Conservation (phyloP, 2,888 invertebrate species). For the Agriopis aurantiaria region DNA sequence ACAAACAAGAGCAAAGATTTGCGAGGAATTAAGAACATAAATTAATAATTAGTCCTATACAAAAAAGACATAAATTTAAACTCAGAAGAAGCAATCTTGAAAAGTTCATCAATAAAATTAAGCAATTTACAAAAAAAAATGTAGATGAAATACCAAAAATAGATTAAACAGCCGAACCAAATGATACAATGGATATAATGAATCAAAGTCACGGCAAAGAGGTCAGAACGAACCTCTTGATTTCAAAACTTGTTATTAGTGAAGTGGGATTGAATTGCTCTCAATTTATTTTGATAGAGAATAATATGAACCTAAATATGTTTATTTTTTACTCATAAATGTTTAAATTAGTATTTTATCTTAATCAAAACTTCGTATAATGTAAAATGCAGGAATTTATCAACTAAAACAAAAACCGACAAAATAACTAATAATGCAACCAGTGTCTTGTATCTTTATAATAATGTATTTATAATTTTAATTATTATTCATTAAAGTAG, state of each 20-base stretch:
- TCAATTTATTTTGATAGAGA: constrained; percentile 19
- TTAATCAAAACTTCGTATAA: too few species aligned
- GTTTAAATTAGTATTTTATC: too few species aligned
- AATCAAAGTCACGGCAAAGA: constrained; percentile 39
- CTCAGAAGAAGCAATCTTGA: neutral
- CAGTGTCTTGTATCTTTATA: too few species aligned
- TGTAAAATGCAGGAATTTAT: too few species aligned
- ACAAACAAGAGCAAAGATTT: neutral
- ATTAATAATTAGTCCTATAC: neutral
- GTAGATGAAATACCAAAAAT: constrained; percentile 25
- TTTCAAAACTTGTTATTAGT: constrained; percentile 33
- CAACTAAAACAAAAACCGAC: too few species aligned
- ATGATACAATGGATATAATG: constrained; percentile 36
- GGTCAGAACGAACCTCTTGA: constrained; percentile 37
- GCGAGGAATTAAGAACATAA: too few species aligned
- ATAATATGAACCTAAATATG: constrained; percentile 1
- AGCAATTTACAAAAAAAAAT: constrained; percentile 23
- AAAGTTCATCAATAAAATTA: neutral
- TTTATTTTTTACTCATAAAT: neutral
- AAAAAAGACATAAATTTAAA: neutral
- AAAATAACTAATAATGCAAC: too few species aligned
- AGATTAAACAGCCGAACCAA: constrained; percentile 27
- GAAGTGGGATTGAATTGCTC: constrained; percentile 28
- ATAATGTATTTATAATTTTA: too few species aligned
- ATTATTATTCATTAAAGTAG: too few species aligned